phyloP scores from a whole-genome alignment of 2,888 invertebrate species.

The Ecdyonurus torrentis region DNA sequence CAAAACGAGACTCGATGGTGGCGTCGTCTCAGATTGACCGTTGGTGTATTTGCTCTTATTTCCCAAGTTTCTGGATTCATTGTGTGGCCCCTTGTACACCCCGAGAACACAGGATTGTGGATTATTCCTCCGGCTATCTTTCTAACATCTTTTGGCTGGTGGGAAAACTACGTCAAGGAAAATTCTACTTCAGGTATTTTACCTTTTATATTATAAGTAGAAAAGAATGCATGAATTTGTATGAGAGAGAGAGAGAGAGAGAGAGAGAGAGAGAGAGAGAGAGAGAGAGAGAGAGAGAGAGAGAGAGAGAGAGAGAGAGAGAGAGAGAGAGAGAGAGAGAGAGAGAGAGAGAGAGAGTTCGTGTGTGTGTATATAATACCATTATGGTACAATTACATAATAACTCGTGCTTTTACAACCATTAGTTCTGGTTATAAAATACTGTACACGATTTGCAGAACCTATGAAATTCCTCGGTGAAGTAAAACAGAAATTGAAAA shows the following conservation, averaged over 20 bases:
- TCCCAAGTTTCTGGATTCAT: constrained; percentile 84
- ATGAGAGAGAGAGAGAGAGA: no score
- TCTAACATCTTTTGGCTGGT: constrained; percentile 86
- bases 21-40: not conserved
- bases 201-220: no score
- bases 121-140: constrained; percentile 71
- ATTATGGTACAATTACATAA: no score
- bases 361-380: no score
- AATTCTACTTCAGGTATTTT: constrained; percentile 60
- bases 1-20: not conserved
- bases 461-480: constrained; percentile 56
- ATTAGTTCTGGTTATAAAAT: no score
- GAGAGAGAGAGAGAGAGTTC: no score
- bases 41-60: constrained; percentile 68
- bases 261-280: no score
- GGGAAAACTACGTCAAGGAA: constrained; percentile 91
- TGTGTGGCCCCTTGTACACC: constrained; percentile 64
- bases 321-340: no score
- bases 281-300: no score
- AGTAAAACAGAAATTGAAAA: constrained; percentile 60
- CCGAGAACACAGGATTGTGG: constrained; percentile 47
- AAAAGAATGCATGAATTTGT: no score
- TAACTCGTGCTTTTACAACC: no score
- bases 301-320: no score
- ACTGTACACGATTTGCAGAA: constrained; percentile 34